Evolutionary conservation across 1,140 invertebrate genomes (phyloP), one percentile per base, ranked within the genome.

Genomic region (Drosophila kohkoa): DNA sequence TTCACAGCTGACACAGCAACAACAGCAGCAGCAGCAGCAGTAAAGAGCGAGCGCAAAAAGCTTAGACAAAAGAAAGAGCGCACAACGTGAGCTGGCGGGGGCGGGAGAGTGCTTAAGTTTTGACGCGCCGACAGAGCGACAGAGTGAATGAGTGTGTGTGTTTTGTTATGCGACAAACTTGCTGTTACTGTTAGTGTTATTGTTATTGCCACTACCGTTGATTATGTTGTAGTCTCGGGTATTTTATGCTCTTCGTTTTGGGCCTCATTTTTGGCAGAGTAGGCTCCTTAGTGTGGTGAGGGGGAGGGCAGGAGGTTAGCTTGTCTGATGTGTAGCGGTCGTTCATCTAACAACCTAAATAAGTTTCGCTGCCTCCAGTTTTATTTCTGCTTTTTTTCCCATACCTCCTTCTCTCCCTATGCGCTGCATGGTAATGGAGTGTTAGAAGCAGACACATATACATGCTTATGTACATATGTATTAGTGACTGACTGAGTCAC

Each of bases 271-370:
- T 32, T 32, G 5, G 54, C 10, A 57, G 35, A 58, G 8, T 8
- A 58, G 43, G 5, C 32, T 13, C 35, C 6, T 10, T 25, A 25
- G 20, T 4, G 35, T 3, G n/a, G 32, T 16, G 28, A 11, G n/a
- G 45, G 10, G 3, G 20, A n/a, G 76, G 20, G 60, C 30, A n/a
- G 45, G 43, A 49, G 20, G 45, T 51, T 57, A 7, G 45, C 35
- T 5, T 13, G 32, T 64, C 51, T 65, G 62, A 62, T 75, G 65
- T 78, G 69, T 81, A 70, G 72, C 76, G 80, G 81, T 79, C 81
- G 81, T 82, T 82, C 81, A 82, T 79, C 81, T 72, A 79, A 83
- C 81, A 82, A 82, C 81, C 81, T 82, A 83, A 82, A 82, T 83
- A 82, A 82, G 79, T 82, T 78, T 82, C 64, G 75, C 79, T 78